Conservation (phyloP, 2,797 vertebrate species). For the Microctenopoma lineatum region DNA sequence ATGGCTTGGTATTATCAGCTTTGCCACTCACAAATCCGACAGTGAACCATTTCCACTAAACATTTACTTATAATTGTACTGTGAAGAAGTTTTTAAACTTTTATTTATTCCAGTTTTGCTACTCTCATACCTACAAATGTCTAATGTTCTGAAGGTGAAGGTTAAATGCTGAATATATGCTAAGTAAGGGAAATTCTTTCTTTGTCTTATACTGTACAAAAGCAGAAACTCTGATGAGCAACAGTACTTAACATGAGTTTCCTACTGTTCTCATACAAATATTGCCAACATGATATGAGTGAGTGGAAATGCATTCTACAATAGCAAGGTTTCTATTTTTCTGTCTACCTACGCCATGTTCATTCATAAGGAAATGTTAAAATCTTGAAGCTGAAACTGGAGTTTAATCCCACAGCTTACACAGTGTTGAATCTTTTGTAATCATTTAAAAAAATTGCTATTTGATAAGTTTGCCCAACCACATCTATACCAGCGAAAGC, state of each 20-base stretch:
- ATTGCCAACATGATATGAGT: conserved; percentile 34
- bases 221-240: background rate
- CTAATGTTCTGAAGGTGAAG: conserved; percentile 16
- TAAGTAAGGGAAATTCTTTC: background rate
- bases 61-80: background rate
- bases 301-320: conserved; percentile 23
- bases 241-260: conserved; percentile 10
- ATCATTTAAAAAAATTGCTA: conserved; percentile 13
- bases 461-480: background rate
- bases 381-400: conserved; percentile 3
- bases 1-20: background rate
- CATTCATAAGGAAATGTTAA: conserved; percentile 21
- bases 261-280: conserved; percentile 25
- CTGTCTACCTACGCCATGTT: conserved; percentile 14
- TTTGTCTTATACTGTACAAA: background rate
- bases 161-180: conserved; percentile 6
- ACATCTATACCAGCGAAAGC: conserved; percentile 2
- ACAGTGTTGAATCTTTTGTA: background rate
- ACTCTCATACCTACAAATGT: background rate
- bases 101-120: background rate
- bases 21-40: background rate
- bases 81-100: background rate
- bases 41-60: background rate
- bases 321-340: conserved; percentile 26
- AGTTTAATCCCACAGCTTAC: background rate